Conservation (phyloP, 2,113 vertebrate species). For the Alouatta palliata region DNA sequence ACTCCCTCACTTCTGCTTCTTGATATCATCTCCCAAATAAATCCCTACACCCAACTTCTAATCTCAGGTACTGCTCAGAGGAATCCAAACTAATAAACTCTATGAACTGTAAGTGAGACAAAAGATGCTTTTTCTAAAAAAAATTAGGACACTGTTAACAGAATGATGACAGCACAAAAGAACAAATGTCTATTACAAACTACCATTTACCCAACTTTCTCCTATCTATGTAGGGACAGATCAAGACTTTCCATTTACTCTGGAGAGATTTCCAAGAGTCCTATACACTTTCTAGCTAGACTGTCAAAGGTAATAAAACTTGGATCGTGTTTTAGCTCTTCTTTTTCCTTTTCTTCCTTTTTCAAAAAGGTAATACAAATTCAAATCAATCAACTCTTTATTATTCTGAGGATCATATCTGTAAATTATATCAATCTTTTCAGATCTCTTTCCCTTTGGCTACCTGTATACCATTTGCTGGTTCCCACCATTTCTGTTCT, state of each 20-base stretch:
- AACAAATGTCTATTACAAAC: neutral
- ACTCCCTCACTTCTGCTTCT: neutral
- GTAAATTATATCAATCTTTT: neutral
- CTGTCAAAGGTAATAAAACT: neutral
- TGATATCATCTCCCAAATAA: neutral
- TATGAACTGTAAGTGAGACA: neutral
- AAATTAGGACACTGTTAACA: neutral
- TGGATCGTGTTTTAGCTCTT: neutral
- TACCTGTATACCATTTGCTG: neutral
- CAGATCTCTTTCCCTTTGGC: neutral
- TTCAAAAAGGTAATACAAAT: neutral
- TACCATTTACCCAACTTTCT: neutral
- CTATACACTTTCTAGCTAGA: neutral
- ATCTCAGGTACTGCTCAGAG: neutral
- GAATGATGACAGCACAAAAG: neutral
- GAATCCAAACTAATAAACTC: neutral
- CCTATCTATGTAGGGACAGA: neutral
- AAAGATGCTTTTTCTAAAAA: neutral
- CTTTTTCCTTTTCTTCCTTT: neutral
- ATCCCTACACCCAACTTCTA: neutral
- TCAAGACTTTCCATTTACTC: neutral
- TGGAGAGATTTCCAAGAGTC: neutral
- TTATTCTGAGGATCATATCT: neutral
- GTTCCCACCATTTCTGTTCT: neutral
- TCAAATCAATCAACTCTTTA: neutral